A percentile compares a stretch with the other conserved stretches of the same genome.
Conservation (phyloP, 2,797 vertebrate species). For the Acanthurus leucopareius region DNA sequence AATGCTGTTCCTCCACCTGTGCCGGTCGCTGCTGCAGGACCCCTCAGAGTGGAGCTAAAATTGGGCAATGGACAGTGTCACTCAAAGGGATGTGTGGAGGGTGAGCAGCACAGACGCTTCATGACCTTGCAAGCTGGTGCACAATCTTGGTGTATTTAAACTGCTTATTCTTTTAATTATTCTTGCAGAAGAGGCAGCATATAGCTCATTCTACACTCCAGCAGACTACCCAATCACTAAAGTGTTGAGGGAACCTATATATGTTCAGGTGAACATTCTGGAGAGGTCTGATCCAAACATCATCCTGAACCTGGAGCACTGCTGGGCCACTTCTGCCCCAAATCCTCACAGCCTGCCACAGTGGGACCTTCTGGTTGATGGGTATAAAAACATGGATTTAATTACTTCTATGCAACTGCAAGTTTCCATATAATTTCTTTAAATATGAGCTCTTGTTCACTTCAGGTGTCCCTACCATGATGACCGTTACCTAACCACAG, state of each 20-base stretch:
- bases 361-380: conserved; percentile 83
- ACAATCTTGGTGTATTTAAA: neutral
- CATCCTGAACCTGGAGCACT: conserved; percentile 79
- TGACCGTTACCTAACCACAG: conserved; percentile 74
- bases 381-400: conserved; percentile 62
- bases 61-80: conserved; percentile 81
- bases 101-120: conserved; percentile 45
- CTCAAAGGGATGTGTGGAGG: conserved; percentile 80
- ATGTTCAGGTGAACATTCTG: conserved; percentile 79
- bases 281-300: conserved; percentile 79
- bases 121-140: fast-evolving
- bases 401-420: too few species aligned
- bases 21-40: conserved; percentile 70
- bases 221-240: conserved; percentile 84
- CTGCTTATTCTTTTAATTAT: neutral
- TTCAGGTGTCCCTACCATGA: conserved; percentile 82
- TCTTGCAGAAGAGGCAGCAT: conserved; percentile 72
- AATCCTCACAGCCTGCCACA: conserved; percentile 74
- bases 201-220: conserved; percentile 76
- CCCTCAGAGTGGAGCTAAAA: conserved; percentile 78
- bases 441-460: neutral
- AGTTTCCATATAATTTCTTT: neutral
- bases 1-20: conserved; percentile 72
- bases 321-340: conserved; percentile 82
- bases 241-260: conserved; percentile 75